Base-by-base conservation (phyloP, 2,888 invertebrate species). In the Volucella zonaria region DNA sequence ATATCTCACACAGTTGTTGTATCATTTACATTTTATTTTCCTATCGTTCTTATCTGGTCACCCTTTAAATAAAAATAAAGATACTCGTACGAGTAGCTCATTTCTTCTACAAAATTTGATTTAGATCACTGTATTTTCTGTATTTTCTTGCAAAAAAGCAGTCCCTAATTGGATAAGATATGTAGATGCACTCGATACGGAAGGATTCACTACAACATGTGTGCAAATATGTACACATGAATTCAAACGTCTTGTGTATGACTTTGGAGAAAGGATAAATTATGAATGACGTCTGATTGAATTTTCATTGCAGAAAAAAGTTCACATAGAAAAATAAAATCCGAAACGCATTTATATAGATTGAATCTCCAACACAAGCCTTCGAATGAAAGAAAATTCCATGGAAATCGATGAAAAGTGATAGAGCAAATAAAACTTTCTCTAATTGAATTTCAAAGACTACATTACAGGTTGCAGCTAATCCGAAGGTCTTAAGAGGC, bases 251-350 rank as follows among this genome's bases (percentile, higher is more conserved):
- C 31, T 54, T 15, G 23, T 42, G 49, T 56, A 45, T 51, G 59
- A 73, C 61, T 71, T 71, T 47, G 23, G 12, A 62, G 52, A 79
- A 61, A 52, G 49, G 59, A 83, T 83, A 80, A 80, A 80, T 80
- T 83, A 66, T 83, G 80, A 83, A 83, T 75, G 70, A 83, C 11
- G 83, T 76, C 80, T 83, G 83, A 83, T 83, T 83, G 83, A 83
- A 80, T 80, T 83, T 61, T n/a, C 58, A 77, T 64, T 58, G 38
- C 11, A 76, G 59, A n/a, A 52, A 78, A 74, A 66, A 38, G 6
- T 31, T 31, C 6, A 31, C 31, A 31, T 31, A 42, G 14, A 47
- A 23, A 4, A 62, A 11, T 1, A 10, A 11, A 18, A 66, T 8
- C 12, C 40, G 18, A 58, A 66, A 38, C 45, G 64, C 81, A 76